Conservation (phyloP, 1,140 invertebrate genomes). For the Brachionus paranguensis region DNA sequence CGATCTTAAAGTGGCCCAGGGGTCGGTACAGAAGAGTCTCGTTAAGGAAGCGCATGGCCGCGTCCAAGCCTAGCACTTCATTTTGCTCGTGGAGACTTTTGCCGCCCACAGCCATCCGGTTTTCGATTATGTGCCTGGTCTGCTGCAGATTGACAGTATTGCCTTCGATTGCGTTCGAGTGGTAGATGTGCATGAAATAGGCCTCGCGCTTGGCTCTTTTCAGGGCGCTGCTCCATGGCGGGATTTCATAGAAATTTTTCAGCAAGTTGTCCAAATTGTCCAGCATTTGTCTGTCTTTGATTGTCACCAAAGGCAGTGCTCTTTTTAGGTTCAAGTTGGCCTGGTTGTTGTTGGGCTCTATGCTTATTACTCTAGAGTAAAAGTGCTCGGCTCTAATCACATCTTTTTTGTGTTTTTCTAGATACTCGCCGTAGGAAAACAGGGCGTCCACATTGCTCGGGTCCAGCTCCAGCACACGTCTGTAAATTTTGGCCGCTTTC, state of each 20-base stretch:
- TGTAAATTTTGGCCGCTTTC: constrained; percentile 78
- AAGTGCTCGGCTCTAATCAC: constrained; percentile 81
- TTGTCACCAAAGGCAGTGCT: constrained; percentile 79
- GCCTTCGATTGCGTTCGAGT: constrained; percentile 92
- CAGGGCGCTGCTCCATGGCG: constrained; percentile 67
- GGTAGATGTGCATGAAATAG: constrained; percentile 92
- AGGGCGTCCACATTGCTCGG: constrained; percentile 85
- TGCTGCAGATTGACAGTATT: constrained; percentile 92
- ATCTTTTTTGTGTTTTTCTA: constrained; percentile 78
- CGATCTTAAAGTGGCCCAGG: constrained; percentile 66
- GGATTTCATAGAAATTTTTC: constrained; percentile 70
- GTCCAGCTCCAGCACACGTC: constrained; percentile 77
- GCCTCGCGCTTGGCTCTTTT: constrained; percentile 82
- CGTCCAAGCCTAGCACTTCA: constrained; percentile 71
- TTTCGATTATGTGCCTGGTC: constrained; percentile 84
- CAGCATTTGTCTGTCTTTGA: constrained; percentile 73
- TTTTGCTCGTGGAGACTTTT: constrained; percentile 94
- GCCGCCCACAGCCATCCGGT: constrained; percentile 79
- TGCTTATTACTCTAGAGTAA: constrained; percentile 72
- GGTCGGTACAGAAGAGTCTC: constrained; percentile 66
- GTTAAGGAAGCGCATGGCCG: constrained; percentile 91
- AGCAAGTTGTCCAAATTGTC: constrained; percentile 77
- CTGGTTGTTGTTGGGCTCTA: constrained; percentile 72
- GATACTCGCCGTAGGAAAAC: constrained; percentile 84
- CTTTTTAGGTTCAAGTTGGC: constrained; percentile 65